Evolutionary conservation across 2,797 vertebrate genomes (phyloP), one percentile per base, ranked within the genome.

Genomic region (Microchirus variegatus): DNA sequence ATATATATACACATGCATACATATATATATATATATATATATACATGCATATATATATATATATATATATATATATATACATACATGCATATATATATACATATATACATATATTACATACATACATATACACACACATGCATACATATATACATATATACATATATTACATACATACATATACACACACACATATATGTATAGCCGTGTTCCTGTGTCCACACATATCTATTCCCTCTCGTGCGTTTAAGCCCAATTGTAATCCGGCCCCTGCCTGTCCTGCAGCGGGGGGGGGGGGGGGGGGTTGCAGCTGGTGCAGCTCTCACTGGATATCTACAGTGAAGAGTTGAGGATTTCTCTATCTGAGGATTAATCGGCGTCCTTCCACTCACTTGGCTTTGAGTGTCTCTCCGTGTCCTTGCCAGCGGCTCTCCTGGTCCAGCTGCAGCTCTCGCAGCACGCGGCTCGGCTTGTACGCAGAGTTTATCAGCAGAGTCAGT

Each of bases 381-480:
- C 22, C 48, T 76, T 80, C 63, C 46, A 51, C 93, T 96, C 89
- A 99, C 97, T 99, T 99, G 90, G 97, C 97, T 94, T 99, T 99
- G 38, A 99, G 94, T 53, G 95, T 96, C 91, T 99, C 97, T 75
- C 96, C 95, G 37, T 97, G 94, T 62, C 97, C 96, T 42, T 97
- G 96, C 95, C 96, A 99, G 5, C 94, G 95, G 70, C 95, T 95
- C 83, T 97, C 96, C 80, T 97, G 96, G 84, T 99, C 96, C 89
- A 99, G 85, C 89, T 99, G 97, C 81, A 99, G 93, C 81, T 99
- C 97, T 50, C 96, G 86, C 81, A 99, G 92, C 75, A 99, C 97
- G 18, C 97, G 96, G 73, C 97, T 99, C 10, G 97, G 97, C 80
- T 99, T 99, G 88, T 99, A 99, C 37, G 97, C 97, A 0, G 97